A percentile compares a stretch with the other conserved stretches of the same genome.
phyloP scores from a whole-genome alignment of 2,797 vertebrate species.

The Harpagifer antarcticus region DNA sequence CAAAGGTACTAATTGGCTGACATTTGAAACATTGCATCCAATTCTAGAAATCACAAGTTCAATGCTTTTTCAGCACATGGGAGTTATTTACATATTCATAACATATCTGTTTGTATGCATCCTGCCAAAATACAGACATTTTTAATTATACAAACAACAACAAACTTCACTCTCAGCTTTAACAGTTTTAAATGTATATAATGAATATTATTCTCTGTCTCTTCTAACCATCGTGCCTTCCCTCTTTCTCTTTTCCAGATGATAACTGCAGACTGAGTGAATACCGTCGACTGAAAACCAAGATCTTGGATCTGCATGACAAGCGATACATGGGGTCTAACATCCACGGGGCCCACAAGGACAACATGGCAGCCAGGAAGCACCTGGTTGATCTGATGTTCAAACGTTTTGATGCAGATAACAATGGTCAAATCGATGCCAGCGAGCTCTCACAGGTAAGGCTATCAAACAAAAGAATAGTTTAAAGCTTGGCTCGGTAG shows the following conservation, averaged over 20 bases:
- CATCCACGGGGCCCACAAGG: conserved; percentile 78
- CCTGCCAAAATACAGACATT: conserved; percentile 7
- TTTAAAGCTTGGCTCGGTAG: no score
- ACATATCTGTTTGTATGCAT: conserved; percentile 19
- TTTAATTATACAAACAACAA: conserved; percentile 2
- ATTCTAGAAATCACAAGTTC: conserved; percentile 30
- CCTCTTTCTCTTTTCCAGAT: conserved; percentile 79
- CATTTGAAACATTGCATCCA: conserved; percentile 36
- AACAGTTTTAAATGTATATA: neutral
- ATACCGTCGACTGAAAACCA: conserved; percentile 91
- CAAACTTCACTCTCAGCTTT: neutral
- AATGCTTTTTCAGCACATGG: conserved; percentile 17
- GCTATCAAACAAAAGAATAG: neutral
- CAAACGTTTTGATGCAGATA: conserved; percentile 92
- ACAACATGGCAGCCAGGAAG: conserved; percentile 88
- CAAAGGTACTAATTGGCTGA: conserved; percentile 49
- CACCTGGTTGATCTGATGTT: conserved; percentile 93
- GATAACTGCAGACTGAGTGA: conserved; percentile 91
- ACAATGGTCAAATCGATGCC: conserved; percentile 88
- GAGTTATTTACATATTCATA: conserved; percentile 31
- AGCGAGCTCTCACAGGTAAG: conserved; percentile 94
- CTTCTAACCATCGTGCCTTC: conserved; percentile 10
- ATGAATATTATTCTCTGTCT: neutral
- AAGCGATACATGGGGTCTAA: conserved; percentile 82
- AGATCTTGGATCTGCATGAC: conserved; percentile 90